Percentiles rank a stretch among this genome's conserved stretches.
phyloP scores from a whole-genome alignment of 2,113 vertebrate genomes.

The Dolichotis patagonum region DNA sequence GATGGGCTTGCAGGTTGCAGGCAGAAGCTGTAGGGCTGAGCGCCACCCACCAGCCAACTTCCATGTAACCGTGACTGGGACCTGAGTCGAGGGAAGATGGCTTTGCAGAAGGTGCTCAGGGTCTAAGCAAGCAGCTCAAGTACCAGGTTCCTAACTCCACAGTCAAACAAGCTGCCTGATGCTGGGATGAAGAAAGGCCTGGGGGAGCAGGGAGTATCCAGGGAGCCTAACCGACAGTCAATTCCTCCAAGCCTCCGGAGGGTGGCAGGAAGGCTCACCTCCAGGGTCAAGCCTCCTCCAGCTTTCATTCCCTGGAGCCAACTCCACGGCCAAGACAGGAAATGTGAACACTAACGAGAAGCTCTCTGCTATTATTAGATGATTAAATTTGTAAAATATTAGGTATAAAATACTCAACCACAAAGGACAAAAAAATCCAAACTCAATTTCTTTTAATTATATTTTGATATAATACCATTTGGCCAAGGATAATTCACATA shows the following conservation, averaged over 20 bases:
- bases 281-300: not conserved
- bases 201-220: not conserved
- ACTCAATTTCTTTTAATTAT: constrained; percentile 76
- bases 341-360: constrained; percentile 61
- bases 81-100: not conserved
- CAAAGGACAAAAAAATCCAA: constrained; percentile 60
- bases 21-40: not conserved
- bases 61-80: not conserved
- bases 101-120: fast-evolving
- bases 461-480: constrained; percentile 67
- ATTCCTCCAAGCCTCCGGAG: not conserved
- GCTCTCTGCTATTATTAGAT: constrained; percentile 49
- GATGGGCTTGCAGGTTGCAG: fast-evolving
- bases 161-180: not conserved
- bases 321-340: constrained; percentile 53
- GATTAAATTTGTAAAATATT: constrained; percentile 72
- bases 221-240: not conserved
- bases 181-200: not conserved
- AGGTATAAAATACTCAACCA: constrained; percentile 56
- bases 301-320: constrained; percentile 8
- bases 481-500: constrained; percentile 44
- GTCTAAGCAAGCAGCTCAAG: not conserved
- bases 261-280: not conserved
- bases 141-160: not conserved
- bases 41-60: fast-evolving